Conservation (phyloP, 1,140 invertebrate species). For the Anoplolepis gracilipes region DNA sequence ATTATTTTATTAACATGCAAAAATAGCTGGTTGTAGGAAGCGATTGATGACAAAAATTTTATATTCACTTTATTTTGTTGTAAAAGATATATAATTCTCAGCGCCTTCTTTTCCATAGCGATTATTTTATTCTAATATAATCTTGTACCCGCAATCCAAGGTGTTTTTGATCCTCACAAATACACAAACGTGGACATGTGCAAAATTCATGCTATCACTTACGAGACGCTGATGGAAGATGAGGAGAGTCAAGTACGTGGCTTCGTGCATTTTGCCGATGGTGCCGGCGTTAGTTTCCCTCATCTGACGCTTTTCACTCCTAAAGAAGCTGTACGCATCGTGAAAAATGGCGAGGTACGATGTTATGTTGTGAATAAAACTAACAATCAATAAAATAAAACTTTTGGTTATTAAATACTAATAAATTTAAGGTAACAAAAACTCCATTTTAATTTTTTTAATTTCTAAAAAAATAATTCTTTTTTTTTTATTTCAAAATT, state of each 20-base stretch:
- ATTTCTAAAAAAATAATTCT: background rate
- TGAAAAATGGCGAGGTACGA: conserved; percentile 92
- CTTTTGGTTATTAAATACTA: background rate
- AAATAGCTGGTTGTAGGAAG: background rate
- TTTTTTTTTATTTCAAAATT: background rate
- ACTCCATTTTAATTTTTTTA: background rate
- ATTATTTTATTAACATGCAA: background rate
- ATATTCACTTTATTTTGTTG: background rate
- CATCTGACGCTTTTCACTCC: conserved; percentile 92
- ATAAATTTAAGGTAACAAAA: background rate
- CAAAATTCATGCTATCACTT: conserved; percentile 91
- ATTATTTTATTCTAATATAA: conserved; percentile 15
- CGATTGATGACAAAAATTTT: background rate
- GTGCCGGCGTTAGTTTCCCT: conserved; percentile 90
- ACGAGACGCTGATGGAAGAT: conserved; percentile 93
- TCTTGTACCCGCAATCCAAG: conserved; percentile 80
- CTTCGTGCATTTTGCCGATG: conserved; percentile 91
- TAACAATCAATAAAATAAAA: background rate
- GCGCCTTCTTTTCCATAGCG: background rate
- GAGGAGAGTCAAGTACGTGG: conserved; percentile 92
- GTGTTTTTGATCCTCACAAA: conserved; percentile 93
- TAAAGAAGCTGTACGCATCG: conserved; percentile 91
- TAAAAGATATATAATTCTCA: background rate
- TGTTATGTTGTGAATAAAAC: background rate
- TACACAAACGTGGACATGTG: conserved; percentile 93